phyloP scores from a whole-genome alignment of 2,888 invertebrate genomes.

The Amphipyra tragopoginis region DNA sequence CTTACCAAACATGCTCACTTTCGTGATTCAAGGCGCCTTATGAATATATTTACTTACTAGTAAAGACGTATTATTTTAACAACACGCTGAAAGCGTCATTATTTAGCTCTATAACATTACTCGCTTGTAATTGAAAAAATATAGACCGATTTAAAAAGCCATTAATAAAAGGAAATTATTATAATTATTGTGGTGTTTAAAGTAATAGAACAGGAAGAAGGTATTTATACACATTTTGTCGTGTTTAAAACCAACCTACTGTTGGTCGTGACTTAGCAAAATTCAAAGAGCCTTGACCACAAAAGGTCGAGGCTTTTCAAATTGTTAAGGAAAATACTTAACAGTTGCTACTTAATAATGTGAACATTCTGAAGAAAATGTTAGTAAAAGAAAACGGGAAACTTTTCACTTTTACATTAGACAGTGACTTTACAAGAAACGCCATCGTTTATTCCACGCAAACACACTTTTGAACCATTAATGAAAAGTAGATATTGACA shows the following conservation, averaged over 20 bases:
- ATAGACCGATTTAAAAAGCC: slow-evolving; percentile 40
- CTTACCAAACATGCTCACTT: slow-evolving; percentile 59
- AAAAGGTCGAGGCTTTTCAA: slow-evolving; percentile 45
- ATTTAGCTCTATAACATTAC: slow-evolving; percentile 45
- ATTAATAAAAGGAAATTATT: slow-evolving; percentile 45
- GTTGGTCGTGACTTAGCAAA: slow-evolving; percentile 38
- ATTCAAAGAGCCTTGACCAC: slow-evolving; percentile 43
- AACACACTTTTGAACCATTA: slow-evolving; percentile 80
- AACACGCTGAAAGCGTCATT: slow-evolving; percentile 57
- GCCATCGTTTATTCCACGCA: slow-evolving; percentile 73
- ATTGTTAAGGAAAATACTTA: slow-evolving; percentile 49
- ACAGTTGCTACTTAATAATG: slow-evolving; percentile 48
- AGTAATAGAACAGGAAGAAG: slow-evolving; percentile 28
- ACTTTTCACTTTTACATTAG: slow-evolving; percentile 66
- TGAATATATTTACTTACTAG: slow-evolving; percentile 68
- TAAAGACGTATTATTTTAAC: slow-evolving; percentile 68
- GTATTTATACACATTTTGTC: slow-evolving; percentile 46
- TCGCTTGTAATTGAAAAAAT: slow-evolving; percentile 53
- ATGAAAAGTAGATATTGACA: slow-evolving; percentile 84
- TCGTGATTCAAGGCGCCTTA: slow-evolving; percentile 65
- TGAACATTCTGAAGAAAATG: slow-evolving; percentile 33
- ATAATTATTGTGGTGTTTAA: slow-evolving; percentile 34
- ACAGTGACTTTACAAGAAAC: slow-evolving; percentile 67
- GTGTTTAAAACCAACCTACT: slow-evolving; percentile 10
- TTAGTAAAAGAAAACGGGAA: slow-evolving; percentile 54